Conservation (phyloP, 2,888 invertebrate genomes). For the Chrysina gloriosa region DNA sequence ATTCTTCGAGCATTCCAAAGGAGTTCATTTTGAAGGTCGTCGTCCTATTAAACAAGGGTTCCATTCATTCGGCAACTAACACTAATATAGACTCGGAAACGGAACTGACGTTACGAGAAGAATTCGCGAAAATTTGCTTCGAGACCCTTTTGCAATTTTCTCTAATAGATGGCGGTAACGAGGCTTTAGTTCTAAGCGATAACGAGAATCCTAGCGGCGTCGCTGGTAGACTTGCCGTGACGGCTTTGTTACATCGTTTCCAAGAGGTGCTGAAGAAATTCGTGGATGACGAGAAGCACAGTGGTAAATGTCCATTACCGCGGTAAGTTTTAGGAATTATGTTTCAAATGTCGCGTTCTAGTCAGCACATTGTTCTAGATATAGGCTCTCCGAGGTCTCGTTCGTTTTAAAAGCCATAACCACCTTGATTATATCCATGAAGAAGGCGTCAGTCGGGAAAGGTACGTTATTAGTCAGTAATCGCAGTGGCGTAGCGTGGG, state of each 20-base stretch:
- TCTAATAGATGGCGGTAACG: slow-evolving; percentile 78
- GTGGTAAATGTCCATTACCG: slow-evolving; percentile 87
- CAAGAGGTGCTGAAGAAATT: slow-evolving; percentile 92
- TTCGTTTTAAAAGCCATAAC: slow-evolving; percentile 95
- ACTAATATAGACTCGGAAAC: slow-evolving; percentile 80
- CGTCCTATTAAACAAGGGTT: slow-evolving; percentile 85
- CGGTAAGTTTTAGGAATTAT: slow-evolving; percentile 68
- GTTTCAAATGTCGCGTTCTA: neutral
- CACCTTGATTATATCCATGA: slow-evolving; percentile 90
- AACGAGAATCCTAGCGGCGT: slow-evolving; percentile 57
- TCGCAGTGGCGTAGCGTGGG: too few species aligned
- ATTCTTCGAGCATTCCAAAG: slow-evolving; percentile 80
- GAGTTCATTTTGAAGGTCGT: slow-evolving; percentile 87
- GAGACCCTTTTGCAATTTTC: slow-evolving; percentile 96
- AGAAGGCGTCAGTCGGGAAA: slow-evolving; percentile 89
- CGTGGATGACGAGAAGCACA: slow-evolving; percentile 84
- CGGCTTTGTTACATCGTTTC: slow-evolving; percentile 91
- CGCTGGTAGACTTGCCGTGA: slow-evolving; percentile 85
- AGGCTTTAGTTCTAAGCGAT: slow-evolving; percentile 59
- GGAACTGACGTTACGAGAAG: slow-evolving; percentile 87
- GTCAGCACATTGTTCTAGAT: slow-evolving; percentile 69
- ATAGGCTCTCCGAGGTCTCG: slow-evolving; percentile 93
- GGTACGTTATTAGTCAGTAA: too few species aligned
- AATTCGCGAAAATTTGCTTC: slow-evolving; percentile 96
- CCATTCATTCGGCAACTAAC: slow-evolving; percentile 81